Percentiles rank a stretch among this genome's conserved stretches.
Evolutionary conservation across 1,140 invertebrate genomes (phyloP).

Genomic region (Lysiphlebus fabarum): DNA sequence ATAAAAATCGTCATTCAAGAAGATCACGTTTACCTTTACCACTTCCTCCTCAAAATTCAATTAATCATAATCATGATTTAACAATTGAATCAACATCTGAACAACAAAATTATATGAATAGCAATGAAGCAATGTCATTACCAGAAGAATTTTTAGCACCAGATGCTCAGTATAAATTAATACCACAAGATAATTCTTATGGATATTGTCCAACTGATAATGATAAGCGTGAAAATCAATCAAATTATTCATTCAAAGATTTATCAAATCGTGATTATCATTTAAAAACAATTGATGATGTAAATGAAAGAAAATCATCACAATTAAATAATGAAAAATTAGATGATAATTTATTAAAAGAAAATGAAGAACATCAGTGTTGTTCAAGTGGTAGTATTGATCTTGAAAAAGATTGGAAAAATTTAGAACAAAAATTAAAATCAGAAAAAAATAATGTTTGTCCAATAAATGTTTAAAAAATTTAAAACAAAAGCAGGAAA

Average conservation of each 20-base stretch:
- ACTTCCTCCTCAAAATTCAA: conserved; percentile 42
- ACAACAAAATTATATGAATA: conserved; percentile 40
- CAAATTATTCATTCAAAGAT: conserved; percentile 32
- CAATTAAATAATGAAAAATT: not conserved
- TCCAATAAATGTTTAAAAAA: conserved; percentile 47
- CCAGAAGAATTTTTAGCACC: conserved; percentile 57
- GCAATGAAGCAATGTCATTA: conserved; percentile 38
- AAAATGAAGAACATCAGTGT: conserved; percentile 38
- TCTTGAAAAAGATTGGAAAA: conserved; percentile 44
- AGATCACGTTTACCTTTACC: conserved; percentile 60
- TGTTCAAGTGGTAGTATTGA: conserved; percentile 37
- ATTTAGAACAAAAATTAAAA: conserved; percentile 35
- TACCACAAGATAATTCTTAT: conserved; percentile 49
- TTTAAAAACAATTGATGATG: conserved; percentile 26
- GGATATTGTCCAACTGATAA: conserved; percentile 40
- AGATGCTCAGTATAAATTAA: conserved; percentile 64
- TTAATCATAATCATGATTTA: conserved; percentile 6
- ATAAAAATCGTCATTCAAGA: conserved; percentile 58
- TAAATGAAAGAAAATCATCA: conserved; percentile 37
- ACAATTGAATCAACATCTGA: not conserved
- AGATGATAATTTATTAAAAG: conserved; percentile 26
- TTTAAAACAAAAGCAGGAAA: not conserved
- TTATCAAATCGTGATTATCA: conserved; percentile 7
- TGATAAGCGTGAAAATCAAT: conserved; percentile 35
- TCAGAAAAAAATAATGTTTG: conserved; percentile 41